phyloP scores from a whole-genome alignment of 1,140 invertebrate species.

The Halesus radiatus region DNA sequence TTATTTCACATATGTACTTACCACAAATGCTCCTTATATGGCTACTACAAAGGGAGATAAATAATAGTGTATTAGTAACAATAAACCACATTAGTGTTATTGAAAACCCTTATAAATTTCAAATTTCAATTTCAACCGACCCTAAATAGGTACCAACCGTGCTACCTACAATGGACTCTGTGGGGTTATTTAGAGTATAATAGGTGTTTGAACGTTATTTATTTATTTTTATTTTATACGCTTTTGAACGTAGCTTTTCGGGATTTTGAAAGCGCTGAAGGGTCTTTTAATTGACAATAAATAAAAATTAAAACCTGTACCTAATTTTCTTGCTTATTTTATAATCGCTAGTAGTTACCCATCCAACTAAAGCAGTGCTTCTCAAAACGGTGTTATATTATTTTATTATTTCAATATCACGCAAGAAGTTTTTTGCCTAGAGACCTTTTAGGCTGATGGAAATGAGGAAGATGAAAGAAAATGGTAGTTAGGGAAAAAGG shows the following conservation, averaged over 20 bases:
- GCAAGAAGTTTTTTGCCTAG: too few species aligned
- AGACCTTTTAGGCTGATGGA: too few species aligned
- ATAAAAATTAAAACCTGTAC: conserved; percentile 44
- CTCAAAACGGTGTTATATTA: too few species aligned
- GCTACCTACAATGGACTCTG: background rate
- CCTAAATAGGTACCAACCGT: background rate
- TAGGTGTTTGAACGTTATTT: conserved; percentile 13
- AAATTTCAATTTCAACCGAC: conserved; percentile 27
- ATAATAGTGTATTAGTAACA: background rate
- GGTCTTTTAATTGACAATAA: conserved; percentile 41
- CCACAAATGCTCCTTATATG: too few species aligned
- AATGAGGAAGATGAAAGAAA: too few species aligned
- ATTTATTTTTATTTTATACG: conserved; percentile 18
- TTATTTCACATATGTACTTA: too few species aligned
- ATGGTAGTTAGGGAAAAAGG: too few species aligned
- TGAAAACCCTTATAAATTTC: conserved; percentile 36
- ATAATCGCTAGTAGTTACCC: background rate
- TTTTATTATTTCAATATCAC: too few species aligned
- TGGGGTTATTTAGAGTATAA: background rate
- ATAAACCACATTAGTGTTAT: conserved; percentile 32
- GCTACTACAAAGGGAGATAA: background rate
- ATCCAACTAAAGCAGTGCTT: too few species aligned
- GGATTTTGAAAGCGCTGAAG: conserved; percentile 26
- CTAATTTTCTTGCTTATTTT: conserved; percentile 11
- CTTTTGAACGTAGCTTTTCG: background rate